These are phyloP conservation scores for Cryptus armator DNA, from an alignment of 2,888 invertebrate species.

Conservation along the genomic window DNA sequence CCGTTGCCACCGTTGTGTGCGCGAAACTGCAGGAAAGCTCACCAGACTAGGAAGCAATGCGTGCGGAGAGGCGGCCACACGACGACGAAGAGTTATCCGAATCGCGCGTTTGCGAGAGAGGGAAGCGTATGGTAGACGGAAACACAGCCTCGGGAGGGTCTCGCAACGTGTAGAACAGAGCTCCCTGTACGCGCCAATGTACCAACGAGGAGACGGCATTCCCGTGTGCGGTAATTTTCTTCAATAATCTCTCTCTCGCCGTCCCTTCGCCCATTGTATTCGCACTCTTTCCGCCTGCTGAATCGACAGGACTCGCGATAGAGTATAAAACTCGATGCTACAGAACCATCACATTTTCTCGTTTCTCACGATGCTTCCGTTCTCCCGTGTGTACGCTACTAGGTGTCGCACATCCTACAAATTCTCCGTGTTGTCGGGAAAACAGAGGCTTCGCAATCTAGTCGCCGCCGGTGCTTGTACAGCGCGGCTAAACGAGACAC, in stretches of 20 bases:
- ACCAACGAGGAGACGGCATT: slow-evolving; percentile 1
- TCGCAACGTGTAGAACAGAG: not conserved
- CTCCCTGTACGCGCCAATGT: slow-evolving; percentile 16
- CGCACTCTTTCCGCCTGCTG: not conserved
- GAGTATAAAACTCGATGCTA: too few species aligned
- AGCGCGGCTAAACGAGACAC: not conserved
- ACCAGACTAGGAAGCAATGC: not conserved
- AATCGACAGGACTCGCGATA: slow-evolving; percentile 1
- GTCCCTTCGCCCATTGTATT: not conserved
- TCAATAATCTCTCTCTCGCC: slow-evolving; percentile 71
- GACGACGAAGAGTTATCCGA: slow-evolving; percentile 6
- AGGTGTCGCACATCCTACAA: not conserved
- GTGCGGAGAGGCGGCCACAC: not conserved
- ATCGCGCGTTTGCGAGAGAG: slow-evolving; percentile 31
- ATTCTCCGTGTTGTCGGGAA: slow-evolving; percentile 17
- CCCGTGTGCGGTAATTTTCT: slow-evolving; percentile 74
- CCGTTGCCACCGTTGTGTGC: slow-evolving; percentile 4
- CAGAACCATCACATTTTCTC: too few species aligned
- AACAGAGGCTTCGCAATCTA: slow-evolving; percentile 25
- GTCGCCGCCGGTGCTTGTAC: not conserved
- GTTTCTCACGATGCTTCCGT: too few species aligned
- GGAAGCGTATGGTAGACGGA: slow-evolving; percentile 39
- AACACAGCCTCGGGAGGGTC: slow-evolving; percentile 40
- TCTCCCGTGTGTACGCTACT: not conserved
- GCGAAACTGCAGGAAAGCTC: slow-evolving; percentile 32